These are phyloP conservation scores for Volucella inanis DNA, from an alignment of 2,888 invertebrate genomes.

Conservation along the genomic window DNA sequence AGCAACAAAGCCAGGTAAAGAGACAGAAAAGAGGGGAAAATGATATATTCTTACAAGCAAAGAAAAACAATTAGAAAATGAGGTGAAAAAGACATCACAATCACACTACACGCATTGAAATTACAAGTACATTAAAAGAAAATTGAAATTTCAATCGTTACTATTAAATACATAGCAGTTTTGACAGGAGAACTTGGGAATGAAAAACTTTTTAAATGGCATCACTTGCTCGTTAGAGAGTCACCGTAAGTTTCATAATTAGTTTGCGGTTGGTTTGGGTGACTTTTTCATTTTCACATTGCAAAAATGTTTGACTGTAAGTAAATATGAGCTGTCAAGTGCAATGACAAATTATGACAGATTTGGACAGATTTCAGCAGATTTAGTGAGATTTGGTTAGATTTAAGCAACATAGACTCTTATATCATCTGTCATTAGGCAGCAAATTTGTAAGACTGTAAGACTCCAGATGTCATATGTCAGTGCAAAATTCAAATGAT, in stretches of 20 bases:
- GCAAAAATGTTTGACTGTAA: neutral
- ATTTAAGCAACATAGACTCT: constrained; percentile 2
- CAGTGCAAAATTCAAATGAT: neutral
- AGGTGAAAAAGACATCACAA: constrained; percentile 34
- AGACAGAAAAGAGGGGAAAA: neutral
- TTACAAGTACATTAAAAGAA: constrained; percentile 12
- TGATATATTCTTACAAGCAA: neutral
- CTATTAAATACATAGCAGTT: neutral
- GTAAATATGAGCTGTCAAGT: neutral
- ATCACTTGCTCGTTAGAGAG: constrained; percentile 5
- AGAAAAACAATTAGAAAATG: constrained; percentile 42
- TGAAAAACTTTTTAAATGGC: constrained; percentile 14
- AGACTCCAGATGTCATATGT: constrained; percentile 5
- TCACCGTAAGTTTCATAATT: constrained; percentile 14
- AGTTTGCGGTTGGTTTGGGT: neutral
- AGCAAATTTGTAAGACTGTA: neutral
- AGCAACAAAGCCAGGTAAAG: neutral
- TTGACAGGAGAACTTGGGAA: neutral
- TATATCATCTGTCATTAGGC: constrained; percentile 13
- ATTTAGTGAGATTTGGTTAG: too few species aligned
- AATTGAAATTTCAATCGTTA: constrained; percentile 12
- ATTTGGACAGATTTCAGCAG: neutral
- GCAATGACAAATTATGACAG: constrained; percentile 15
- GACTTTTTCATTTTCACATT: neutral
- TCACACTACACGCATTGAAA: neutral